Evolutionary conservation across 2,797 vertebrate species (phyloP).

Genomic region (Trachurus trachurus): DNA sequence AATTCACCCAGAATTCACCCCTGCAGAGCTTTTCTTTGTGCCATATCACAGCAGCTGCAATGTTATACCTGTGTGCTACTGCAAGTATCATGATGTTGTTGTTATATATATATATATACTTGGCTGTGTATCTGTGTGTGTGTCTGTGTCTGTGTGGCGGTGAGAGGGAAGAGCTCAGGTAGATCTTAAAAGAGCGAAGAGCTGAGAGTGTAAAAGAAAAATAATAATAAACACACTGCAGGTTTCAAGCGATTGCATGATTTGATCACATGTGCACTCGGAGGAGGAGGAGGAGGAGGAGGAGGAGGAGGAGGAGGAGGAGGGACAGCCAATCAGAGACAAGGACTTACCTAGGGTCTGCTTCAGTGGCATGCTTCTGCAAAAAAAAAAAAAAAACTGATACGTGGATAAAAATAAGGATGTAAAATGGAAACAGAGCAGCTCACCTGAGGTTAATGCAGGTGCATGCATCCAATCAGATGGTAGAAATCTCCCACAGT

Average conservation of each 20-base stretch:
- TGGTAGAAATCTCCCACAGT: too few species aligned
- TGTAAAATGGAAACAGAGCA: too few species aligned
- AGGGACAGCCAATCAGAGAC: constrained; percentile 19
- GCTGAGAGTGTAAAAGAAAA: not conserved
- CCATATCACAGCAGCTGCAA: constrained; percentile 46
- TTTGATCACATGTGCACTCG: not conserved
- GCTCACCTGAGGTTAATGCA: too few species aligned
- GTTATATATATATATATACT: too few species aligned
- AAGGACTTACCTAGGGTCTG: not conserved
- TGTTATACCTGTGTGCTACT: constrained; percentile 56
- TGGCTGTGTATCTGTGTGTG: constrained; percentile 73
- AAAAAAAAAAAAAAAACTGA: too few species aligned
- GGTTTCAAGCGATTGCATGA: not conserved
- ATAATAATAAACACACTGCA: not conserved
- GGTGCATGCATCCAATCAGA: too few species aligned
- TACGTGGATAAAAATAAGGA: too few species aligned
- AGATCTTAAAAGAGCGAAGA: not conserved
- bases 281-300: constrained; percentile 10
- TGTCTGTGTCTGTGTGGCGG: constrained; percentile 47
- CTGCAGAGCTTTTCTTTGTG: constrained; percentile 75
- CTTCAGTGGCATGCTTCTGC: not conserved
- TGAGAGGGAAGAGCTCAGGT: constrained; percentile 9
- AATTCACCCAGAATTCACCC: constrained; percentile 80
- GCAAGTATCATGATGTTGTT: constrained; percentile 35
- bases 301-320: constrained; percentile 3